phyloP scores from a whole-genome alignment of 1,140 invertebrate genomes.

The Drosophila paulistorum region DNA sequence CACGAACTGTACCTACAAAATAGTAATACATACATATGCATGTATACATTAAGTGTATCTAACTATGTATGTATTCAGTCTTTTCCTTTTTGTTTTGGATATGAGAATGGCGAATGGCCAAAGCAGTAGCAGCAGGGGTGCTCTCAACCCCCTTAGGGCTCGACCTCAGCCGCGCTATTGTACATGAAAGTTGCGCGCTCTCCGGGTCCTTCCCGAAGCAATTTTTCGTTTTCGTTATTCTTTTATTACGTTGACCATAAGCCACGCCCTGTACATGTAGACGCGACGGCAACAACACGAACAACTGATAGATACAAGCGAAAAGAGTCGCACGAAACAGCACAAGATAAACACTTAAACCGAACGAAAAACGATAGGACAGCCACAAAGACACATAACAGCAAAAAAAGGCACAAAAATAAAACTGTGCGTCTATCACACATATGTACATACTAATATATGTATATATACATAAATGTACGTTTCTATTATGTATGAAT shows the following conservation, averaged over 20 bases:
- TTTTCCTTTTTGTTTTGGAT: slow-evolving; percentile 21
- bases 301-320: slow-evolving; percentile 74
- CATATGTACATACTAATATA: not conserved
- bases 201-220: slow-evolving; percentile 41
- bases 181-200: slow-evolving; percentile 37
- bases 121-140: slow-evolving; percentile 2
- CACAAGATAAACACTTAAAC: slow-evolving; percentile 80
- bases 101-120: slow-evolving; percentile 13
- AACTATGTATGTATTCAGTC: slow-evolving; percentile 32
- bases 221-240: slow-evolving; percentile 42
- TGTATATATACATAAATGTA: slow-evolving; percentile 32
- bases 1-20: not conserved
- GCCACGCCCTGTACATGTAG: slow-evolving; percentile 78
- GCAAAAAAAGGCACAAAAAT: slow-evolving; percentile 45
- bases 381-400: slow-evolving; percentile 41
- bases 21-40: not conserved
- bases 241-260: slow-evolving; percentile 69
- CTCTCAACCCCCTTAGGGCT: slow-evolving; percentile 52
- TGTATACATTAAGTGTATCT: not conserved
- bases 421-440: slow-evolving; percentile 55
- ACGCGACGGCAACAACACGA: slow-evolving; percentile 73
- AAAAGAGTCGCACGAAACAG: slow-evolving; percentile 72
- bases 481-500: slow-evolving; percentile 8
- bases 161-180: slow-evolving; percentile 24
- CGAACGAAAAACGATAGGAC: slow-evolving; percentile 79